A percentile compares a stretch with the other conserved stretches of the same genome.
phyloP scores from a whole-genome alignment of 2,113 vertebrate genomes.

The Daphoenositta chrysoptera region DNA sequence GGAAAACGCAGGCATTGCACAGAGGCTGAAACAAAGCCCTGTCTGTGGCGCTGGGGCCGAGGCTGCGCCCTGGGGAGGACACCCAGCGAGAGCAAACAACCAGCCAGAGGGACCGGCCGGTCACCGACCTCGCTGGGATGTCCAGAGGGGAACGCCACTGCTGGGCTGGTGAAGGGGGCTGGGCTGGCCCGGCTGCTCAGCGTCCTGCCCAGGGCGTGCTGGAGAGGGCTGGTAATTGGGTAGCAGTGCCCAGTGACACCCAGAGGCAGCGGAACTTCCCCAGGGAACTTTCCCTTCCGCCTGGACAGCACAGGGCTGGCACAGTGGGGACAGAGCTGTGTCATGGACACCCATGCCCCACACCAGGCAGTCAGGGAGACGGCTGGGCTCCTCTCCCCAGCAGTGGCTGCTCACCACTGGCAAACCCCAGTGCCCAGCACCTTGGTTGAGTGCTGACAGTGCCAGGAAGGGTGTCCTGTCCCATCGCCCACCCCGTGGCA shows the following conservation, averaged over 20 bases:
- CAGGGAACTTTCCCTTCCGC: accelerated
- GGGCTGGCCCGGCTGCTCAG: not conserved
- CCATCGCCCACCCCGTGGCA: accelerated
- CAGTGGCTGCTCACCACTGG: accelerated
- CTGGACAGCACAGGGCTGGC: not conserved
- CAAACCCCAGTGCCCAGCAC: not conserved
- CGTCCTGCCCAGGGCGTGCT: not conserved
- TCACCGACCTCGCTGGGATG: not conserved
- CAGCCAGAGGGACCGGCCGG: not conserved
- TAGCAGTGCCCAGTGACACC: accelerated
- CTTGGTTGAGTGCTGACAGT: accelerated
- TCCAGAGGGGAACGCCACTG: accelerated
- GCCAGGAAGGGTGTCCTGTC: not conserved
- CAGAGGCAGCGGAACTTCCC: accelerated
- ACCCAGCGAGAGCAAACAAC: not conserved
- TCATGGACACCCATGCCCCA: not conserved
- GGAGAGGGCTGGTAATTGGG: accelerated
- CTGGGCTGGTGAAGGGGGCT: not conserved
- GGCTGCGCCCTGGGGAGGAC: not conserved
- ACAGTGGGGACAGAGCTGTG: not conserved
- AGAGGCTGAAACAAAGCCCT: not conserved
- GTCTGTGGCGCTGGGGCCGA: not conserved
- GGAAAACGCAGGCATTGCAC: not conserved
- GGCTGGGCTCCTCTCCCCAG: not conserved
- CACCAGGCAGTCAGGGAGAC: accelerated